Base-by-base conservation (phyloP, 2,888 invertebrate genomes). In the Parelbella ahira region DNA sequence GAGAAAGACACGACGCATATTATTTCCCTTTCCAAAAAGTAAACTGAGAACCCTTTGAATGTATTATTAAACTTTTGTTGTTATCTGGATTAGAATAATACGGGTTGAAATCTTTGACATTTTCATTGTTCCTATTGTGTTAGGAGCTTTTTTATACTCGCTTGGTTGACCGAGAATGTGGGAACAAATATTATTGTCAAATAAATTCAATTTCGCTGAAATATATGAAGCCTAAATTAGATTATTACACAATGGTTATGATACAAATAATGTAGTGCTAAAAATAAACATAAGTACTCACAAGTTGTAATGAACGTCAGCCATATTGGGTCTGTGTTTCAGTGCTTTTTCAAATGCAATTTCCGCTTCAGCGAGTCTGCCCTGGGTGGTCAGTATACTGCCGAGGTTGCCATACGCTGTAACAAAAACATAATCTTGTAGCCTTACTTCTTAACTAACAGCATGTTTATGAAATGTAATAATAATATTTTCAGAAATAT, bases 301-400 rank as follows among this genome's bases (percentile, higher is more conserved):
- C 97, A 98, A 90, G 88, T 99, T 99, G 83, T 98, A 99, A 89
- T 98, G 98, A 47, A 98, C 98, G 84, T 99, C 99, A 45, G 98
- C 98, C 98, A 98, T 98, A 87, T 98, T 98, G 61, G 95, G 94
- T 73, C 98, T 91, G 89, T 94, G 92, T 62, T 92, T 91, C 53
- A 99, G 91, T 45, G 99, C 98, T 82, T 93, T 93, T 70, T 94
- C 91, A 83, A 97, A 97, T 37, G 97, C 97, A 67, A 91, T 91
- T 87, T 97, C 97, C 37, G 98, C 99, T 84, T 97, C 97, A 53
- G 90, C 90, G 44, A 91, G 90, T 60, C 95, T 91, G 28, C 97
- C 97, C 80, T 96, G 94, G 39, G 93, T 92, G 74, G 96, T 97
- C 64, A 97, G 90, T 63, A 98, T 94, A 82, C 97, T 97, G 69